Evolutionary conservation across 2,888 invertebrate genomes (phyloP).

Genomic region (Hirtodrosophila duncani): DNA sequence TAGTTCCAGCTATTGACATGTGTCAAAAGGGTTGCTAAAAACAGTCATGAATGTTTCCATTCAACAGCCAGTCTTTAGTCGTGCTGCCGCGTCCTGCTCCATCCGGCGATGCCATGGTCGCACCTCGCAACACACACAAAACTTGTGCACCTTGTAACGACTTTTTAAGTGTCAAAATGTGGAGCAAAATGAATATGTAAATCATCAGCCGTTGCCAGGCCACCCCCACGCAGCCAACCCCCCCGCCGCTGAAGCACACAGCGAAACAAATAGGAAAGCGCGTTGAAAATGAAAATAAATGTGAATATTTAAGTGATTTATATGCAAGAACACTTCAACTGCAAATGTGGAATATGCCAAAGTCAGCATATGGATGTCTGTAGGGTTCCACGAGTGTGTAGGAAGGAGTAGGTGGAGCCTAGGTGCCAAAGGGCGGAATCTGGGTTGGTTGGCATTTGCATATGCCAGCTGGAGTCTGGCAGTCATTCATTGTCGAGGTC

Average conservation of each 20-base stretch:
- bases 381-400: too few relatives aligned
- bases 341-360: constrained; percentile 31
- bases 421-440: not conserved
- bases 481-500: constrained; percentile 30
- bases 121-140: constrained; percentile 32
- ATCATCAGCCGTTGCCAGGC: constrained; percentile 10
- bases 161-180: constrained; percentile 62
- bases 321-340: constrained; percentile 42
- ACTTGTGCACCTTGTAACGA: constrained; percentile 63
- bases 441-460: constrained; percentile 10
- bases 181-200: constrained; percentile 60
- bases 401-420: too few relatives aligned
- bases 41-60: too few relatives aligned
- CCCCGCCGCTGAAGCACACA: constrained; percentile 8
- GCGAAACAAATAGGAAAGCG: constrained; percentile 51
- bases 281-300: constrained; percentile 61
- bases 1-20: not conserved
- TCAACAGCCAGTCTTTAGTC: not conserved
- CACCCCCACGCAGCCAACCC: not conserved
- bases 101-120: not conserved
- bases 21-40: not conserved
- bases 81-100: not conserved
- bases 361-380: constrained; percentile 25
- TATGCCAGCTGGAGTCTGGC: constrained; percentile 32
- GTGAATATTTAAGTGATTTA: constrained; percentile 62